These are phyloP conservation scores for Torymus texanus DNA, from an alignment of 2,888 invertebrate species.

Conservation along the genomic window DNA sequence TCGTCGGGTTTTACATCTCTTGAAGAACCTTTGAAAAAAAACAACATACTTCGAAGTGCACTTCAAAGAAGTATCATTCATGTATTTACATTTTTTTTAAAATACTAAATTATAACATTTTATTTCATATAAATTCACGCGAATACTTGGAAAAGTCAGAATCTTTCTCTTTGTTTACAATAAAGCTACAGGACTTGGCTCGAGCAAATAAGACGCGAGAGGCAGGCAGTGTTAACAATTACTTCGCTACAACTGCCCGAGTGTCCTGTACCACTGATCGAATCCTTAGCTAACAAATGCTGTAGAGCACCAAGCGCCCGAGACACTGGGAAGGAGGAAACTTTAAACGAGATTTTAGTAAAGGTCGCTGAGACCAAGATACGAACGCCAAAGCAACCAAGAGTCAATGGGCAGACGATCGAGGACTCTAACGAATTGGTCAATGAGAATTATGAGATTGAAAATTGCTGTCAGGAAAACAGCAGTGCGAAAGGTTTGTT, in stretches of 20 bases:
- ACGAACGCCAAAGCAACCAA: slow-evolving; percentile 14
- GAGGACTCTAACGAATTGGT: slow-evolving; percentile 3
- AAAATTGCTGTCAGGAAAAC: slow-evolving; percentile 38
- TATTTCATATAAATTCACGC: no score
- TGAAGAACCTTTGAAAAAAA: no score
- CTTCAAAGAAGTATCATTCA: no score
- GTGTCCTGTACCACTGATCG: slow-evolving; percentile 69
- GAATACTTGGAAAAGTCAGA: background rate
- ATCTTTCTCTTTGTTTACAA: background rate
- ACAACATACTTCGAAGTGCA: no score
- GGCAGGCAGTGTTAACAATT: slow-evolving; percentile 69
- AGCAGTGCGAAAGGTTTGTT: slow-evolving; percentile 56
- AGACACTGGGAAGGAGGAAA: slow-evolving; percentile 57
- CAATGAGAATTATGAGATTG: slow-evolving; percentile 63
- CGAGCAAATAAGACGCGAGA: slow-evolving; percentile 66
- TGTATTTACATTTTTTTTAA: no score
- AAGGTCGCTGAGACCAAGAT: slow-evolving; percentile 57
- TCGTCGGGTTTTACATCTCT: no score
- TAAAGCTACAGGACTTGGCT: slow-evolving; percentile 69
- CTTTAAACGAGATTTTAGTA: slow-evolving; percentile 61
- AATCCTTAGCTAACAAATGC: slow-evolving; percentile 66
- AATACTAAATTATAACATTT: no score
- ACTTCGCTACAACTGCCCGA: slow-evolving; percentile 71
- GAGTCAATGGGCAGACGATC: slow-evolving; percentile 23
- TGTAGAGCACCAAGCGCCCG: slow-evolving; percentile 53